phyloP scores from a whole-genome alignment of 2,797 vertebrate genomes.

The Nannoperca australis region DNA sequence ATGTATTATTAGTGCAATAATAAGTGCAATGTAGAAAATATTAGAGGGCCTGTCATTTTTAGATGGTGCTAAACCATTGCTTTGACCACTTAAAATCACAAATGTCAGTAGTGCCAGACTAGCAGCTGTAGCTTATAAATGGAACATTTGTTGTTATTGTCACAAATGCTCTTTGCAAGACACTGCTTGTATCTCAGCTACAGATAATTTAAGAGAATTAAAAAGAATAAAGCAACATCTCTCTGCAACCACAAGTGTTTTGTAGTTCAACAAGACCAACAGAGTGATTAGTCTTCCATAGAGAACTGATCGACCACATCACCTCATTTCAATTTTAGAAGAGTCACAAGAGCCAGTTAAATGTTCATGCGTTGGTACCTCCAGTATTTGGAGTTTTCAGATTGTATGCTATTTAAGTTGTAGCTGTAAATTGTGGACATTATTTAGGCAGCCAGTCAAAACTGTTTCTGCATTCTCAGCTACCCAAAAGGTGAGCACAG shows the following conservation, averaged over 20 bases:
- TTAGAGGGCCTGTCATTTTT: not conserved
- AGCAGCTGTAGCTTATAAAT: not conserved
- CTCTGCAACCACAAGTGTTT: not conserved
- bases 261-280: not conserved
- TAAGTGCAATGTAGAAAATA: not conserved
- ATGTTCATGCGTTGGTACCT: not conserved
- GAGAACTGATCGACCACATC: not conserved
- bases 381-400: not conserved
- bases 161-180: not conserved
- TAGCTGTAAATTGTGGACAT: not conserved
- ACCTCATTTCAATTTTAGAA: not conserved
- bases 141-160: not conserved
- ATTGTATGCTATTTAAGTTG: not conserved
- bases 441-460: slow-evolving; percentile 4
- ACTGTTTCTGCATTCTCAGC: not conserved
- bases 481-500: not conserved
- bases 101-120: not conserved
- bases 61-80: not conserved
- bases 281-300: not conserved
- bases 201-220: not conserved
- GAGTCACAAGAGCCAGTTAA: not conserved
- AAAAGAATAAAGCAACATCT: not conserved
- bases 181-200: not conserved
- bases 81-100: too few species aligned
- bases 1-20: too few species aligned